A percentile compares a stretch with the other conserved stretches of the same genome.
Conservation (phyloP, 2,888 invertebrate genomes). For the Xestia xanthographa region DNA sequence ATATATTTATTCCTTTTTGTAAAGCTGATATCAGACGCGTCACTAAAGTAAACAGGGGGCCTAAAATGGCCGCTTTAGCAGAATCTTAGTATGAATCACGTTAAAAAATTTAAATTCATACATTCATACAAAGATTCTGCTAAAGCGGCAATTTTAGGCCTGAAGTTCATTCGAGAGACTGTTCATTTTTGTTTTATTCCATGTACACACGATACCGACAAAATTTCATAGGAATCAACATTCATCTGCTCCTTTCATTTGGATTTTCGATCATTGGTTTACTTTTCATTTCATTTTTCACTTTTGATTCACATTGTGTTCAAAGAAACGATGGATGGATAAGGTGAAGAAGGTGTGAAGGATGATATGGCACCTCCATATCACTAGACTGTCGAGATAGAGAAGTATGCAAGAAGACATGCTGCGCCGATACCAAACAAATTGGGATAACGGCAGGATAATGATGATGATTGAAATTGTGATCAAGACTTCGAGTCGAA, state of each 20-base stretch:
- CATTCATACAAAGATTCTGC: too few relatives aligned
- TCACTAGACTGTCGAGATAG: too few relatives aligned
- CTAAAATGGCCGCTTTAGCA: too few relatives aligned
- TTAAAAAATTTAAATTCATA: too few relatives aligned
- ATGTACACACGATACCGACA: background rate
- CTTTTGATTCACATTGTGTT: background rate
- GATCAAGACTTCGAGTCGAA: background rate
- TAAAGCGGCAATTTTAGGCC: too few relatives aligned
- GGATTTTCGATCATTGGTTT: background rate
- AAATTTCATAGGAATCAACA: background rate
- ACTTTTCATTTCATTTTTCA: background rate
- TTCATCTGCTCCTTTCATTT: background rate
- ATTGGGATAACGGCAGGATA: too few relatives aligned
- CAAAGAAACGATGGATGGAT: background rate
- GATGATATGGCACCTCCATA: too few relatives aligned
- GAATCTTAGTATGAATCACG: too few relatives aligned
- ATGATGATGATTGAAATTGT: too few relatives aligned
- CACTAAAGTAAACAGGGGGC: background rate
- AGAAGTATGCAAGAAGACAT: too few relatives aligned
- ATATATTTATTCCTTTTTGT: conserved; percentile 35
- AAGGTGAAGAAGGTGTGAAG: too few relatives aligned
- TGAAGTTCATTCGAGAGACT: background rate
- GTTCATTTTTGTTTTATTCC: background rate
- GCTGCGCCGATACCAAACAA: too few relatives aligned
- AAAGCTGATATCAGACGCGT: background rate